A percentile compares a stretch with the other conserved stretches of the same genome.
Conservation (phyloP, 30 jellyfish, hydroid and myxozoan genomes). For the Cassiopea xamachana region DNA sequence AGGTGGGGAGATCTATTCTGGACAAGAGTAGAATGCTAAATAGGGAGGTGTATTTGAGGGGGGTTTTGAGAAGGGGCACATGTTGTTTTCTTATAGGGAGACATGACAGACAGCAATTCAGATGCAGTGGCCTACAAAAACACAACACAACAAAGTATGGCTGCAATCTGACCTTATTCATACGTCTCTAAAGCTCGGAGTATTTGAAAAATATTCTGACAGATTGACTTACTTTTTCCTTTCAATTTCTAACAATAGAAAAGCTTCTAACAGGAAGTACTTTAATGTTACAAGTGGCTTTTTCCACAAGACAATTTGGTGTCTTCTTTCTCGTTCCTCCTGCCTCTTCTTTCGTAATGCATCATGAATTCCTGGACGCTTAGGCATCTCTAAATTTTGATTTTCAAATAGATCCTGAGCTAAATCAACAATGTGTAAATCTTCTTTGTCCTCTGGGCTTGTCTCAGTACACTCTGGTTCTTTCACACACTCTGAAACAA, state of each 20-base stretch:
- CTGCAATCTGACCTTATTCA: too few species aligned
- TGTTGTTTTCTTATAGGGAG: too few species aligned
- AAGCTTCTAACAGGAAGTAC: slow-evolving; percentile 76
- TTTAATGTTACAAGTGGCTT: slow-evolving; percentile 84
- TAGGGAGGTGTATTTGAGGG: too few species aligned
- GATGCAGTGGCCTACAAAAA: too few species aligned
- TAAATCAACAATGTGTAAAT: not conserved
- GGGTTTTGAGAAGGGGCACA: too few species aligned
- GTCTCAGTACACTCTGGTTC: not conserved
- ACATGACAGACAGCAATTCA: too few species aligned
- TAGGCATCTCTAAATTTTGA: slow-evolving; percentile 48
- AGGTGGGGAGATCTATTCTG: too few species aligned
- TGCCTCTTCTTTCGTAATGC: slow-evolving; percentile 59
- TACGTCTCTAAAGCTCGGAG: too few species aligned
- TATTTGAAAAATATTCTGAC: not conserved
- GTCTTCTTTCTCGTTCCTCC: slow-evolving; percentile 80
- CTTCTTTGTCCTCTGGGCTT: not conserved
- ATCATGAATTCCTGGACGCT: slow-evolving; percentile 64
- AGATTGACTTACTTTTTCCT: slow-evolving; percentile 72
- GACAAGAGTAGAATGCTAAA: too few species aligned
- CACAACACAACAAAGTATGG: too few species aligned
- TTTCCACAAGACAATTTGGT: slow-evolving; percentile 89
- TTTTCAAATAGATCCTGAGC: not conserved
- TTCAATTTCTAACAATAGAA: slow-evolving; percentile 70
- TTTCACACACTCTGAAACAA: not conserved